Conservation (phyloP, 2,797 vertebrate species). For the Manis pentadactyla region DNA sequence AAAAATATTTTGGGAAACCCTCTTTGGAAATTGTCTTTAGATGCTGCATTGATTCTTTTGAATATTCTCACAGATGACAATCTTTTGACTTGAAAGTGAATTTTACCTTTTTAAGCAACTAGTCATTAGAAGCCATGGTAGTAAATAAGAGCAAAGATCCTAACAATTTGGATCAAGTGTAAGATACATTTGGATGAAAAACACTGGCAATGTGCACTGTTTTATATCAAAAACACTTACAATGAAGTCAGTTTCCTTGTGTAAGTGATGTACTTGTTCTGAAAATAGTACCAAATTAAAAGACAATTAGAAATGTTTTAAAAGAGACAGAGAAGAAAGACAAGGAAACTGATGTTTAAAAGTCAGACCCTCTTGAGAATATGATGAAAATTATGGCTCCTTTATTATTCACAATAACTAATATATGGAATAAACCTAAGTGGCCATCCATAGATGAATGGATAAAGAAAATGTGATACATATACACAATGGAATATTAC, state of each 20-base stretch:
- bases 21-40: background rate
- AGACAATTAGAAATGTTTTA: background rate
- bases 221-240: background rate
- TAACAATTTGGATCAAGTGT: background rate
- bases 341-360: background rate
- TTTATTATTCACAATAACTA: background rate
- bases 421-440: too few relatives aligned
- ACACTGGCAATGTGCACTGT: background rate
- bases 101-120: background rate
- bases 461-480: too few relatives aligned
- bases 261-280: background rate
- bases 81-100: background rate
- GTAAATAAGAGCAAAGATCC: background rate
- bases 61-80: background rate
- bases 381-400: background rate
- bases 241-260: background rate
- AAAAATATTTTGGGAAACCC: too few relatives aligned
- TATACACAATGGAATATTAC: too few relatives aligned
- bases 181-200: background rate
- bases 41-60: background rate
- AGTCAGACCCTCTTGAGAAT: background rate
- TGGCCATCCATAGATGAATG: too few relatives aligned
- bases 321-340: background rate
- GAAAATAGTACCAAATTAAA: background rate
- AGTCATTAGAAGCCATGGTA: background rate